Evolutionary conservation across 2,797 vertebrate genomes (phyloP), one percentile per base, ranked within the genome.

Genomic region (Mus spretus): DNA sequence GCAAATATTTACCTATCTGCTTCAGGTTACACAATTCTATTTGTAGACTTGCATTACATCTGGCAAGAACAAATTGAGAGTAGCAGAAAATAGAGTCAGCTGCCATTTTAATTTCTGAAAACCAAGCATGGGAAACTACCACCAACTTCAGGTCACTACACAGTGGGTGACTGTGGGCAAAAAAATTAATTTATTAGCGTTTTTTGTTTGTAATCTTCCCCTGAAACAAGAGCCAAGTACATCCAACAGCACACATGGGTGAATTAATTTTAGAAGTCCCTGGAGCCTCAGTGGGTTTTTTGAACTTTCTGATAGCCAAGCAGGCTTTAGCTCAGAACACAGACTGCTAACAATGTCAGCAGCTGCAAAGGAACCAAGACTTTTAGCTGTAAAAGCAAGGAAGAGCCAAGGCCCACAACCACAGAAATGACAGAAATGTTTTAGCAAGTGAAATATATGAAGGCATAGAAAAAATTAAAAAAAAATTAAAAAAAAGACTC

Each of bases 51-150:
- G 53, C 81, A 8, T 26, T 34, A 31, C 17, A 47, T 67, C 34
- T 22, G 80, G 22, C 2, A 72, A 75, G 63, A 90, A 37, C 19
- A 67, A 87, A 37, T 44, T 91, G 61, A 87, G 10, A 85, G 74
- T 3, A 12, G 20, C 50, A 55, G 50, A 50, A 85, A 78, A 70
- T 34, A 67, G 82, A 19, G 10, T 28, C 50, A 82, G 17, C 28
- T 88, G 14, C 65, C 65, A 72, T 88, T 17, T 87, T 50, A 53
- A 85, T 82, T 89, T 92, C 59, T 24, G n/a, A 89, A 92, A 65
- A 6, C 53, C 34, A 78, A 50, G 9, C 3, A 31, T 31, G 19
- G 44, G 47, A 63, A 87, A 59, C 4, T 13, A 55, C 4, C 17
- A 55, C 3, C 7, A 65, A 65, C 83, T 88, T 88, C 59, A 17